Conservation (phyloP, 2,888 invertebrate genomes). For the Volucella bombylans region DNA sequence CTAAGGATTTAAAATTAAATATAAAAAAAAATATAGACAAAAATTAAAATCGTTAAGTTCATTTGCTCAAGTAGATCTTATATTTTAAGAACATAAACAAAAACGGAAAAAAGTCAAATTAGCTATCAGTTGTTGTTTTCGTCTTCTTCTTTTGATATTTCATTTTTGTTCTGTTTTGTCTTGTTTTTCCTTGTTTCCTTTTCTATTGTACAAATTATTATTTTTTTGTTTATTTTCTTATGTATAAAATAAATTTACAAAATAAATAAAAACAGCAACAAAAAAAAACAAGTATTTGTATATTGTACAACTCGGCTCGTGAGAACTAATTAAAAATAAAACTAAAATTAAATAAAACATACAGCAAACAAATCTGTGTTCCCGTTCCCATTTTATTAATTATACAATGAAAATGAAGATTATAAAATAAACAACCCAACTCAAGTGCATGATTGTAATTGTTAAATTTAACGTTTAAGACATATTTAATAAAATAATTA, state of each 20-base stretch:
- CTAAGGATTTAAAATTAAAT: too few species aligned
- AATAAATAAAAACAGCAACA: neutral
- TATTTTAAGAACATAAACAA: conserved; percentile 15
- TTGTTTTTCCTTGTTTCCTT: neutral
- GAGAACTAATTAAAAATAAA: conserved; percentile 59
- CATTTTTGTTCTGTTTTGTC: conserved; percentile 8
- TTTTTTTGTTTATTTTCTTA: conserved; percentile 22
- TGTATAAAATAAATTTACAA: conserved; percentile 29
- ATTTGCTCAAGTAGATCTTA: conserved; percentile 56
- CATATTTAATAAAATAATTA: conserved; percentile 66
- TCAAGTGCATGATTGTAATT: conserved; percentile 71
- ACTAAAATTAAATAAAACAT: conserved; percentile 5
- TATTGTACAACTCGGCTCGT: conserved; percentile 71
- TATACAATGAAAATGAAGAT: conserved; percentile 46
- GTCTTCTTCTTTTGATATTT: conserved; percentile 4
- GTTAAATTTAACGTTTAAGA: conserved; percentile 69
- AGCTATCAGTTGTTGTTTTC: conserved; percentile 17
- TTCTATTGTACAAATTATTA: conserved; percentile 44
- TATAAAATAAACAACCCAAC: conserved; percentile 41
- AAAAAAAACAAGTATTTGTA: conserved; percentile 51
- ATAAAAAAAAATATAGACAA: conserved; percentile 1
- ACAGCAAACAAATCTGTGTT: conserved; percentile 69
- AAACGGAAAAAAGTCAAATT: conserved; percentile 1
- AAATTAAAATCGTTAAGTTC: conserved; percentile 26
- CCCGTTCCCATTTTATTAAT: conserved; percentile 66